A percentile compares a stretch with the other conserved stretches of the same genome.
Conservation (phyloP, 1,140 invertebrate species). For the Bombus impatiens region DNA sequence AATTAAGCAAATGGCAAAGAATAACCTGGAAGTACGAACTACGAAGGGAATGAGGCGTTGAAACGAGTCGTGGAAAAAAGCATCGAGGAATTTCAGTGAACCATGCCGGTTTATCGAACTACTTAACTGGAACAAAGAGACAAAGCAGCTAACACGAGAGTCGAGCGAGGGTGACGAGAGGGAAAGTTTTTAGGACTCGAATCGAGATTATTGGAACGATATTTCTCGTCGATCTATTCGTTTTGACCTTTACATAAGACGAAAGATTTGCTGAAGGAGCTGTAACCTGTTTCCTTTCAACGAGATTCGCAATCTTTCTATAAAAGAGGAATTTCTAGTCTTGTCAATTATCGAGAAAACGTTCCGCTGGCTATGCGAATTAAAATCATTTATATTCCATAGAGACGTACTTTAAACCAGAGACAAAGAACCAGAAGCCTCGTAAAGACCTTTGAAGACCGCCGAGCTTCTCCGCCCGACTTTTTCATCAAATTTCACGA, state of each 20-base stretch:
- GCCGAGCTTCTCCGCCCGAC: too few species aligned
- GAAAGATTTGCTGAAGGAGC: not conserved
- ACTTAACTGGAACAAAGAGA: slow-evolving; percentile 49
- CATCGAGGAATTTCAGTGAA: not conserved
- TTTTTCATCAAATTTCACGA: not conserved
- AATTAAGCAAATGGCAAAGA: slow-evolving; percentile 53
- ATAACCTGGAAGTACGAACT: slow-evolving; percentile 9
- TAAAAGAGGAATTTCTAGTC: not conserved
- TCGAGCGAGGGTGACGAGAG: slow-evolving; percentile 4
- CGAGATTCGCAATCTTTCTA: not conserved
- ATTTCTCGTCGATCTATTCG: not conserved
- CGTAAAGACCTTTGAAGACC: not conserved
- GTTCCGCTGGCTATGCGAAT: not conserved
- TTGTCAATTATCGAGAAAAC: not conserved
- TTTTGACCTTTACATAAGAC: not conserved
- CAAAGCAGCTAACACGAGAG: slow-evolving; percentile 18
- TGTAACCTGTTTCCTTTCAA: not conserved
- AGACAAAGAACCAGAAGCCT: not conserved
- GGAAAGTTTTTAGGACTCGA: slow-evolving; percentile 38
- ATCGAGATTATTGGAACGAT: not conserved
- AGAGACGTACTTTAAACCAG: too few species aligned
- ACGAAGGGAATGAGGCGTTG: not conserved
- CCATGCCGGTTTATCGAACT: slow-evolving; percentile 43
- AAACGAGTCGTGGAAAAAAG: not conserved
- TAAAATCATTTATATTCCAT: not conserved